Evolutionary conservation across 2,113 vertebrate genomes (phyloP).

Genomic region (Cynoglossus semilaevis): DNA sequence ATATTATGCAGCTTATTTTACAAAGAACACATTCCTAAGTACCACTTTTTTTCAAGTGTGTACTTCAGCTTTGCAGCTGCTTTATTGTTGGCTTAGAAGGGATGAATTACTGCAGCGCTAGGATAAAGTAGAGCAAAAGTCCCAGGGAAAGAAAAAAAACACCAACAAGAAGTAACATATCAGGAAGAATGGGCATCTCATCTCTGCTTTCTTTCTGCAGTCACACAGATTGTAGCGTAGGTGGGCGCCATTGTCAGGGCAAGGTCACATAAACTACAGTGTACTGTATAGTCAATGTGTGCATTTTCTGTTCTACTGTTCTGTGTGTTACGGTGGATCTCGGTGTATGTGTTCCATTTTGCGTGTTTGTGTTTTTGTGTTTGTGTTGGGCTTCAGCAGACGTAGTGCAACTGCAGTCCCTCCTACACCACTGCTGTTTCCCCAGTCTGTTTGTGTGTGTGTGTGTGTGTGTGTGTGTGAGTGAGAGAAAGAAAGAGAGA

Average conservation of each 20-base stretch:
- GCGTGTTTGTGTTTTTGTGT: constrained; percentile 40
- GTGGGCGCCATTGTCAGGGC: constrained; percentile 53
- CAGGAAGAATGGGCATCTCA: constrained; percentile 29
- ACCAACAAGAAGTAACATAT: constrained; percentile 27
- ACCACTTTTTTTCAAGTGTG: neutral
- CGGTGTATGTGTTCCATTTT: constrained; percentile 10
- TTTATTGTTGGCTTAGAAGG: neutral
- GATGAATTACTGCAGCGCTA: constrained; percentile 3
- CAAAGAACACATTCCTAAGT: neutral
- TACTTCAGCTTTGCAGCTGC: constrained; percentile 1
- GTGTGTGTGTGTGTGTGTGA: neutral
- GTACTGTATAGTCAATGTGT: constrained; percentile 31
- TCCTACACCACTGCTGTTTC: constrained; percentile 72
- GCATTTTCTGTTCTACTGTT: constrained; percentile 17
- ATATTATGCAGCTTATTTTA: neutral
- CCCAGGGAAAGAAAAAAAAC: constrained; percentile 14
- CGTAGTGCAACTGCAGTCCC: constrained; percentile 58
- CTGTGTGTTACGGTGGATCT: constrained; percentile 19
- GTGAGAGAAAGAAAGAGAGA: constrained; percentile 30
- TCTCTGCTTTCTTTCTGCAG: constrained; percentile 31
- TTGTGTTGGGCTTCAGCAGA: constrained; percentile 55
- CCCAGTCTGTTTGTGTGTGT: constrained; percentile 32
- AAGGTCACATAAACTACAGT: constrained; percentile 33
- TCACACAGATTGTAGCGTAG: constrained; percentile 65
- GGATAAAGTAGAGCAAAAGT: constrained; percentile 4